Conservation (phyloP, 1,140 invertebrate species). For the Pseudomyrmex cubaensis region DNA sequence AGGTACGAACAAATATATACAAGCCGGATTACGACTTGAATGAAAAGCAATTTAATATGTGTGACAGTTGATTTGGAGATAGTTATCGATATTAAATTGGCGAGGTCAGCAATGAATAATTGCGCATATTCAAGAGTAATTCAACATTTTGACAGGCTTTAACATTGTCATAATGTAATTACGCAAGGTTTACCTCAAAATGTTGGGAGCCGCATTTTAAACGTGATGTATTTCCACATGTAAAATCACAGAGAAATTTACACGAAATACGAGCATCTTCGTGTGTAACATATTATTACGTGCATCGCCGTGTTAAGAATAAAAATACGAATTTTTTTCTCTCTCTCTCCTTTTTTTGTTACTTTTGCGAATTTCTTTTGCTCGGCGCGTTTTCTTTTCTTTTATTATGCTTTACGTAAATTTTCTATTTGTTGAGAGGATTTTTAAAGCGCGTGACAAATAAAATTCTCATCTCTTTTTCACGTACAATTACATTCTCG, state of each 20-base stretch:
- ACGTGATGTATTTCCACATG: neutral
- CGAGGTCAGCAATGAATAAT: slow-evolving; percentile 29
- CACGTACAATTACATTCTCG: neutral
- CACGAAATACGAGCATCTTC: neutral
- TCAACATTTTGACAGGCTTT: slow-evolving; percentile 17
- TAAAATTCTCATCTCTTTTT: neutral
- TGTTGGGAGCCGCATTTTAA: neutral
- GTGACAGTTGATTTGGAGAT: slow-evolving; percentile 18
- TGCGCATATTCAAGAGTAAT: slow-evolving; percentile 22
- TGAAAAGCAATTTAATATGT: slow-evolving; percentile 38
- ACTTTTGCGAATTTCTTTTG: too few relatives aligned
- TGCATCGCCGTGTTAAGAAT: too few relatives aligned
- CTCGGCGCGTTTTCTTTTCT: too few relatives aligned
- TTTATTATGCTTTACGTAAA: too few relatives aligned
- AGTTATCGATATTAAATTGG: slow-evolving; percentile 38
- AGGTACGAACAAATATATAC: neutral
- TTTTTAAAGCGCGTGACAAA: too few relatives aligned
- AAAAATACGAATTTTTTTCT: too few relatives aligned
- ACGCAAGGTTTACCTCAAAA: slow-evolving; percentile 1
- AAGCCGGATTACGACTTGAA: slow-evolving; percentile 37
- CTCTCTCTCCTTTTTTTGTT: too few relatives aligned
- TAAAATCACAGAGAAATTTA: neutral
- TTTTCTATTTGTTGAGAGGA: too few relatives aligned
- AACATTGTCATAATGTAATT: slow-evolving; percentile 34
- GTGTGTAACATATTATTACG: too few relatives aligned